Conservation (phyloP, 2,113 vertebrate genomes). For the Barnardius zonarius region DNA sequence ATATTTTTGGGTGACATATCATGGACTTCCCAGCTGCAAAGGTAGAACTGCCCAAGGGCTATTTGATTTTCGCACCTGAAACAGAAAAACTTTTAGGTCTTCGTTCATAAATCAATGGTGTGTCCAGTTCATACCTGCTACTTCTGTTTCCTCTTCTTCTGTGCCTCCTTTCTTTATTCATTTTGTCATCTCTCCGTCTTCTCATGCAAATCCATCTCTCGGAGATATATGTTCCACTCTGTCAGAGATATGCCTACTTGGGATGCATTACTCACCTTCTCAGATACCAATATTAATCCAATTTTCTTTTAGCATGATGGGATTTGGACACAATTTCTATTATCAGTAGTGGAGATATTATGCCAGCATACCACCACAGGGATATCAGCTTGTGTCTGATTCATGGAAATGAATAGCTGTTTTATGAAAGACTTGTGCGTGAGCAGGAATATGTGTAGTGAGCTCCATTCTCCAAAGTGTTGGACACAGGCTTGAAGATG, state of each 20-base stretch:
- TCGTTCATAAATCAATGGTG: constrained; percentile 18
- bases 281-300: not conserved
- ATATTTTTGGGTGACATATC: not conserved
- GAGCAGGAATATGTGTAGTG: not conserved
- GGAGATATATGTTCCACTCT: not conserved
- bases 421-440: not conserved
- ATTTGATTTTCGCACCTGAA: constrained; percentile 14
- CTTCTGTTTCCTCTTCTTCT: not conserved
- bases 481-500: not conserved
- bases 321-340: not conserved
- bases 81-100: not conserved
- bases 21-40: not conserved
- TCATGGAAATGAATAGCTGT: not conserved
- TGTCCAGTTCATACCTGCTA: not conserved
- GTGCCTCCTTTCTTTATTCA: not conserved
- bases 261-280: not conserved
- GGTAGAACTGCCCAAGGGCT: not conserved
- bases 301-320: not conserved
- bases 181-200: not conserved
- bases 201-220: not conserved
- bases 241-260: not conserved
- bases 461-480: not conserved
- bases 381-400: not conserved
- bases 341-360: not conserved
- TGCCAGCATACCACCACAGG: not conserved